These are phyloP conservation scores for Ptilorrhoa leucosticta DNA, from an alignment of 2,113 vertebrate species.

Conservation along the genomic window DNA sequence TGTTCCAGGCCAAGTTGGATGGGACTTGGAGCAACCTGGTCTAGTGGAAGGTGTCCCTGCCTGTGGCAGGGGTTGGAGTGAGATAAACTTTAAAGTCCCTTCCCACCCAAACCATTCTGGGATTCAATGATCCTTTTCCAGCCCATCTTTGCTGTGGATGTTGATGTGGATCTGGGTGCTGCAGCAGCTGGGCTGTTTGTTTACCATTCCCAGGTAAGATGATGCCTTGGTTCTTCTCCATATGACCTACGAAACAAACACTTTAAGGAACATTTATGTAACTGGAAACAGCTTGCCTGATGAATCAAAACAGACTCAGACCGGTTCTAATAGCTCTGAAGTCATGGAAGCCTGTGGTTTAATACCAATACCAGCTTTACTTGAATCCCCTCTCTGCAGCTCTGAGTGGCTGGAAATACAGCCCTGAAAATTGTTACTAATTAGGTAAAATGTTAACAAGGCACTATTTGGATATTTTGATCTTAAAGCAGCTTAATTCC, in stretches of 20 bases:
- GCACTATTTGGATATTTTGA: background rate
- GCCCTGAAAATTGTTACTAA: background rate
- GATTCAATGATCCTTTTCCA: background rate
- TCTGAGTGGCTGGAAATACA: background rate
- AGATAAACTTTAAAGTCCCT: background rate
- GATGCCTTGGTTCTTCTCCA: background rate
- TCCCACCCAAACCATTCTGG: background rate
- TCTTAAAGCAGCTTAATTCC: background rate
- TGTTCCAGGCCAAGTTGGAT: background rate
- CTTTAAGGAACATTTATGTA: background rate
- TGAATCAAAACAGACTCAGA: background rate
- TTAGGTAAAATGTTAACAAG: background rate
- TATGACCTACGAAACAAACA: background rate
- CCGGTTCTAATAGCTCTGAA: background rate
- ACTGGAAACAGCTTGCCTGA: background rate
- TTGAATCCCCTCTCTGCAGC: background rate
- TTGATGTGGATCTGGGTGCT: background rate
- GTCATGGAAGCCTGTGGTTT: background rate
- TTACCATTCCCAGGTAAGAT: background rate
- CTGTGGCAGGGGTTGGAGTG: background rate
- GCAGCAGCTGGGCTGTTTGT: background rate
- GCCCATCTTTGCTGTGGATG: background rate
- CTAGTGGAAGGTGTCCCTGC: background rate
- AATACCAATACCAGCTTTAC: background rate
- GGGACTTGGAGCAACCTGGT: background rate